A percentile compares a stretch with the other conserved stretches of the same genome.
These are phyloP conservation scores for Sthenelais limicola DNA, from an alignment of 2,888 invertebrate species.

Conservation along the genomic window DNA sequence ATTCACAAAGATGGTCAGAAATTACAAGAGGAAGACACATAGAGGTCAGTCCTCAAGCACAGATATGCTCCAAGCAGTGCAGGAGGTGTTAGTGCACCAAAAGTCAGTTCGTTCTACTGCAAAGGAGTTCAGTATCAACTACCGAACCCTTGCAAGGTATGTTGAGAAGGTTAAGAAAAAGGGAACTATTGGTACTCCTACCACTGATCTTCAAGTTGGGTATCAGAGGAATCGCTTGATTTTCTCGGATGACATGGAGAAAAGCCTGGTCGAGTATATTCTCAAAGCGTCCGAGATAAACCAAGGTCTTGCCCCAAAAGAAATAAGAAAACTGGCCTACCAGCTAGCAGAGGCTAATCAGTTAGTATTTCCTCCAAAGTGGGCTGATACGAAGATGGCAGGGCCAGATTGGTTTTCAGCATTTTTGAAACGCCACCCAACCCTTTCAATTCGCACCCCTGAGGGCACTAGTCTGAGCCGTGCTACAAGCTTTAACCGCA, in stretches of 20 bases:
- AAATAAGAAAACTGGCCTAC: slow-evolving; percentile 46
- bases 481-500: slow-evolving; percentile 49
- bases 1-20: not conserved
- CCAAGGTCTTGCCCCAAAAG: slow-evolving; percentile 45
- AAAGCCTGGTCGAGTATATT: slow-evolving; percentile 9
- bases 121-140: slow-evolving; percentile 5
- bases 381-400: slow-evolving; percentile 46
- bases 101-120: not conserved
- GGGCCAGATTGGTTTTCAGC: slow-evolving; percentile 51
- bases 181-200: no score
- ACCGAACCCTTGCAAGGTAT: slow-evolving; percentile 1
- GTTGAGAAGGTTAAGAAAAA: not conserved
- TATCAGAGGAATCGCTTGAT: no score
- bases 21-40: slow-evolving; percentile 13
- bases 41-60: not conserved
- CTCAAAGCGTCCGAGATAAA: slow-evolving; percentile 44
- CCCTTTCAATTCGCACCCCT: slow-evolving; percentile 48
- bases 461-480: slow-evolving; percentile 50
- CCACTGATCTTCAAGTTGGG: no score
- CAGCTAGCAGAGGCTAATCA: slow-evolving; percentile 43
- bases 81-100: not conserved
- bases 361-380: slow-evolving; percentile 44
- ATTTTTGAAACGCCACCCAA: slow-evolving; percentile 44
- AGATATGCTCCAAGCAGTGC: not conserved
- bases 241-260: not conserved